Evolutionary conservation across 2,113 vertebrate species (phyloP).

Genomic region (Lophius piscatorius): DNA sequence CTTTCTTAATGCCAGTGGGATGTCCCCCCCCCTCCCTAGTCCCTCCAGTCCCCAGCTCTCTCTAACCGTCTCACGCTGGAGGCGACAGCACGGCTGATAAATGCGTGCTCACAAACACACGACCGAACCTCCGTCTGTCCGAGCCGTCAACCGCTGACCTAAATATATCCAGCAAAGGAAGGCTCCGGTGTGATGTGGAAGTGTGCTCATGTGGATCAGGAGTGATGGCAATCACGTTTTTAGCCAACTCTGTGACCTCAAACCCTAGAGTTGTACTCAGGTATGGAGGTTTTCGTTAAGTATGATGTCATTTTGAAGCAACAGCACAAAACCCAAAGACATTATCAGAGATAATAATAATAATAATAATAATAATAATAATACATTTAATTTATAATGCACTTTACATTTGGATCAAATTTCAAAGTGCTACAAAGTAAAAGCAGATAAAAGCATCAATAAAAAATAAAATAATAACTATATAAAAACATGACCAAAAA

Average conservation of each 20-base stretch:
- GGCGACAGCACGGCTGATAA: slow-evolving; percentile 52
- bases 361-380: no score
- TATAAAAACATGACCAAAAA: no score
- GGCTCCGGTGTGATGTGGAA: slow-evolving; percentile 26
- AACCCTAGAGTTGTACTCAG: not conserved
- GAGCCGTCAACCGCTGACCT: slow-evolving; percentile 61
- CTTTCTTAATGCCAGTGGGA: slow-evolving; percentile 69
- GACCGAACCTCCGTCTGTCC: slow-evolving; percentile 44
- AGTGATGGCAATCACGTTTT: slow-evolving; percentile 13
- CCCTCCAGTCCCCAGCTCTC: slow-evolving; percentile 45
- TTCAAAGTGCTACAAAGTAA: no score
- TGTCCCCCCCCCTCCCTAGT: slow-evolving; percentile 60
- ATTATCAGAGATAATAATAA: no score
- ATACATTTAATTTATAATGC: no score
- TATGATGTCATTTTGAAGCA: no score
- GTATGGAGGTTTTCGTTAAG: not conserved
- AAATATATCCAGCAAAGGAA: slow-evolving; percentile 64
- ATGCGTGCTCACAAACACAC: slow-evolving; percentile 32
- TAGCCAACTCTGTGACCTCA: slow-evolving; percentile 1
- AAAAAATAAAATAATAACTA: no score
- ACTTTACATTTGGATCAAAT: no score
- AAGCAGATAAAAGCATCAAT: no score
- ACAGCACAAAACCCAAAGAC: no score
- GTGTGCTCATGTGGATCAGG: slow-evolving; percentile 27
- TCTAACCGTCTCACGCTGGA: slow-evolving; percentile 57